Evolutionary conservation across 2,797 vertebrate species (phyloP).

Genomic region (Chloroceryle inda): DNA sequence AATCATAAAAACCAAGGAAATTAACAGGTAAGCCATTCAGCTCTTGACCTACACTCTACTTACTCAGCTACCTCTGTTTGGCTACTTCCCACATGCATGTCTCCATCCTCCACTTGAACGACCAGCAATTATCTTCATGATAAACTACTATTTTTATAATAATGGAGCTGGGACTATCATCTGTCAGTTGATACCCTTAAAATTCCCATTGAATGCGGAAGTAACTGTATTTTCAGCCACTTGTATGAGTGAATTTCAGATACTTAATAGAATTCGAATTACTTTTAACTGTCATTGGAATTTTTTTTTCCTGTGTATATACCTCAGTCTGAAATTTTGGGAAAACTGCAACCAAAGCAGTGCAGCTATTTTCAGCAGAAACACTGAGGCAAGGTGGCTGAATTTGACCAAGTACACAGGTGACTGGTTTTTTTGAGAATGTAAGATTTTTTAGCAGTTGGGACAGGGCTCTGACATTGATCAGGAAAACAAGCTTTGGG

Average conservation of each 20-base stretch:
- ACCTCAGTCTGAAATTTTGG: background rate
- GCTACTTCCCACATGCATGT: constrained; percentile 47
- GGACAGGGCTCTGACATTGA: background rate
- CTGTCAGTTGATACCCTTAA: constrained; percentile 38
- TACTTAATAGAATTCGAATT: constrained; percentile 30
- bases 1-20: constrained; percentile 23
- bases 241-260: constrained; percentile 36
- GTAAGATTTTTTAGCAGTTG: background rate
- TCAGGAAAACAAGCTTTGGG: background rate
- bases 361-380: background rate
- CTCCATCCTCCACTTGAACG: constrained; percentile 54
- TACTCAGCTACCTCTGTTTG: constrained; percentile 41
- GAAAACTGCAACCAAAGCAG: background rate
- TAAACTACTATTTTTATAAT: constrained; percentile 51
- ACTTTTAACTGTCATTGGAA: background rate
- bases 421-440: background rate
- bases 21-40: constrained; percentile 45
- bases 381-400: background rate
- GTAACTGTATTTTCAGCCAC: background rate
- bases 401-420: background rate
- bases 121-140: constrained; percentile 62
- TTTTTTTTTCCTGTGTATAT: background rate
- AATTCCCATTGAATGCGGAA: background rate
- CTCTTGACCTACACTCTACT: constrained; percentile 43
- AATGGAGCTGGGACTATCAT: constrained; percentile 35